phyloP scores from a whole-genome alignment of 2,888 invertebrate species.

The Aethes cnicana region DNA sequence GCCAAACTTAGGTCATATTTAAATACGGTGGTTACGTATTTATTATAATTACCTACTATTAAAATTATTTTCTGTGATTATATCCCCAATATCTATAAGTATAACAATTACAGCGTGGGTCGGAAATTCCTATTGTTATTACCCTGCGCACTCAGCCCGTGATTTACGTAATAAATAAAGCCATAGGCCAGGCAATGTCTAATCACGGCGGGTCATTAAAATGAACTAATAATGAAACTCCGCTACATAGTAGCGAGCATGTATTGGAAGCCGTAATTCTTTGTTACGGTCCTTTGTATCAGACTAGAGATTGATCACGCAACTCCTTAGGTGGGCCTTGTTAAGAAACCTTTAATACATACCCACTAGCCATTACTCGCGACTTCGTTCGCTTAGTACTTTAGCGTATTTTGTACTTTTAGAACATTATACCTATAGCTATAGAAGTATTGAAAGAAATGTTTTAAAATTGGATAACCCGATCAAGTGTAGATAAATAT shows the following conservation, averaged over 20 bases:
- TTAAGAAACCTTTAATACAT: slow-evolving; percentile 67
- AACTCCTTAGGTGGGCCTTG: slow-evolving; percentile 75
- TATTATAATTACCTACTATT: background rate
- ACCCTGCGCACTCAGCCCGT: slow-evolving; percentile 40
- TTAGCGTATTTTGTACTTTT: slow-evolving; percentile 42
- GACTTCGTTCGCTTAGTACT: too few species aligned
- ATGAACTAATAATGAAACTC: slow-evolving; percentile 69
- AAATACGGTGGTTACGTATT: too few species aligned
- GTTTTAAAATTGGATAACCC: too few species aligned
- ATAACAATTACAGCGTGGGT: slow-evolving; percentile 9
- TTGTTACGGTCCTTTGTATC: slow-evolving; percentile 72
- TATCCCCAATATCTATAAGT: slow-evolving; percentile 7
- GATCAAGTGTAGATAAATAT: too few species aligned
- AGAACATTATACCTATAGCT: too few species aligned
- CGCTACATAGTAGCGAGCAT: slow-evolving; percentile 74
- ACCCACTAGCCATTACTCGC: slow-evolving; percentile 11
- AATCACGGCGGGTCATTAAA: slow-evolving; percentile 76
- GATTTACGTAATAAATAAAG: slow-evolving; percentile 74
- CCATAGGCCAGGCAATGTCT: slow-evolving; percentile 69
- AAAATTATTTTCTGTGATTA: slow-evolving; percentile 4
- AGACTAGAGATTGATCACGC: slow-evolving; percentile 71
- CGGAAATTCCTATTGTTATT: slow-evolving; percentile 29
- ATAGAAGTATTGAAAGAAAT: too few species aligned
- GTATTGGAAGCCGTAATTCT: slow-evolving; percentile 75
- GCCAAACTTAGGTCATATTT: too few species aligned